Percentiles rank a stretch among this genome's conserved stretches.
These are phyloP conservation scores for Dicrostonyx torquatus DNA, from an alignment of 2,797 vertebrate genomes.

Conservation along the genomic window DNA sequence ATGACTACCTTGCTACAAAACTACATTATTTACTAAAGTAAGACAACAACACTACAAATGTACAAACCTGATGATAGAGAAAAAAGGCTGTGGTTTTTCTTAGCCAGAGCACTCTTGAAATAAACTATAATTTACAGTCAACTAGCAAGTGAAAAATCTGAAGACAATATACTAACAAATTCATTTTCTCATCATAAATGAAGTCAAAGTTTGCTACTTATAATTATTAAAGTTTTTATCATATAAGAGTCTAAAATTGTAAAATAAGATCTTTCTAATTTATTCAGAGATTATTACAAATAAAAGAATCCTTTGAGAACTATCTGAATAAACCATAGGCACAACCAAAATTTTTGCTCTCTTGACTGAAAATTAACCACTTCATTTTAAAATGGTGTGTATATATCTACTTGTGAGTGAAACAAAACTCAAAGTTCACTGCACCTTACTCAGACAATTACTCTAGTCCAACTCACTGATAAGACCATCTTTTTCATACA, in stretches of 20 bases:
- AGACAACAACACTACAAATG: neutral
- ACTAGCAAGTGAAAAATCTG: slow-evolving; percentile 5
- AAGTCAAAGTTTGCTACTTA: neutral
- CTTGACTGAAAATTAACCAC: neutral
- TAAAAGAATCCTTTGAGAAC: slow-evolving; percentile 25
- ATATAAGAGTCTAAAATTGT: neutral
- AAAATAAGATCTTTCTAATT: neutral
- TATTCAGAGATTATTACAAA: slow-evolving; percentile 14
- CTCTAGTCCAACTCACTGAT: neutral
- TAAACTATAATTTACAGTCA: neutral
- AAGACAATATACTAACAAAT: neutral
- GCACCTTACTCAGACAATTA: neutral
- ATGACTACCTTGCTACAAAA: neutral
- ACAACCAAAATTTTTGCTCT: neutral
- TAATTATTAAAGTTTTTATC: neutral
- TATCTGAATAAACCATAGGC: neutral
- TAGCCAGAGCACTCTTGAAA: neutral
- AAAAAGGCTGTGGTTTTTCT: neutral
- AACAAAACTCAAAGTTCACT: neutral
- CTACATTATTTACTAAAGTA: slow-evolving; percentile 15
- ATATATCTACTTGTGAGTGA: neutral
- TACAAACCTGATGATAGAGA: neutral
- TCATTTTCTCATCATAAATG: neutral
- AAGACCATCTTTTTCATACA: neutral
- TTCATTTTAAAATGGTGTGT: slow-evolving; percentile 8